A percentile compares a stretch with the other conserved stretches of the same genome.
Conservation (phyloP, 2,888 invertebrate species). For the Drosophila antonietae region DNA sequence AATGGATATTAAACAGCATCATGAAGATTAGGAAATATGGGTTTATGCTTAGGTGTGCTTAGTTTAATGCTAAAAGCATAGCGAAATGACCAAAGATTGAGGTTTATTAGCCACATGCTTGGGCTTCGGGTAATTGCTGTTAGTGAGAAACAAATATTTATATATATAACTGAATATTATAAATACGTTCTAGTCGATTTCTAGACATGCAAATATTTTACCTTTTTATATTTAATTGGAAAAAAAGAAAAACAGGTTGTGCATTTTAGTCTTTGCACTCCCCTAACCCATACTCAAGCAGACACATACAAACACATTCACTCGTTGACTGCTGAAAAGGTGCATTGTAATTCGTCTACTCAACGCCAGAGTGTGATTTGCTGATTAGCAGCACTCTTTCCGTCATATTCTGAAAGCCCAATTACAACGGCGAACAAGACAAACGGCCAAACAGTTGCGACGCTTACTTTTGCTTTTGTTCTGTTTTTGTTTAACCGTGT, state of each 20-base stretch:
- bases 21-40: conserved; percentile 60
- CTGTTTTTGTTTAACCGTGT: conserved; percentile 2
- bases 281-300: background rate
- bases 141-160: conserved; percentile 6
- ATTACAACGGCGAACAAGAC: conserved; percentile 71
- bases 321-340: conserved; percentile 17
- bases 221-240: conserved; percentile 4
- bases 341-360: conserved; percentile 78
- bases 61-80: conserved; percentile 21
- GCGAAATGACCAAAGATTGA: conserved; percentile 20
- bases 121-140: conserved; percentile 14
- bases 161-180: background rate
- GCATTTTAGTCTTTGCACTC: background rate
- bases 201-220: background rate
- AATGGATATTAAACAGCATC: conserved; percentile 34
- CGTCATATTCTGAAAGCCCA: conserved; percentile 81
- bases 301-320: background rate
- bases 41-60: conserved; percentile 31
- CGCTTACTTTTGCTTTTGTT: conserved; percentile 28
- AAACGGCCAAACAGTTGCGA: conserved; percentile 67
- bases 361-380: conserved; percentile 79
- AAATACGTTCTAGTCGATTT: background rate
- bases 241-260: conserved; percentile 2
- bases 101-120: conserved; percentile 42
- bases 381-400: conserved; percentile 83